Conservation (phyloP, 37 sponge, comb jelly and placozoan genomes). For the Amphimedon queenslandica region DNA sequence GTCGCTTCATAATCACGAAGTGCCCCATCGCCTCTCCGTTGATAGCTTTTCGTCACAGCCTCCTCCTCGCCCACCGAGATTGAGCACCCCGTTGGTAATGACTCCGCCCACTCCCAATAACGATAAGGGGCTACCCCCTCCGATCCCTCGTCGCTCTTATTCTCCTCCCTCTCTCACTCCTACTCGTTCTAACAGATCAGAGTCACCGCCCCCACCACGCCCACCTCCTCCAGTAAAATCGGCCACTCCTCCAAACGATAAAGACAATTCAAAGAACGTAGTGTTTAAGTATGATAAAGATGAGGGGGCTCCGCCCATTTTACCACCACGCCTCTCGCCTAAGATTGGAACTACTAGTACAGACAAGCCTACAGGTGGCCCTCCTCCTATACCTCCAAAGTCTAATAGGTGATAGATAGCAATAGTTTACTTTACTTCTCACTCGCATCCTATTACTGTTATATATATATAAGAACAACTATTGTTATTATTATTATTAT, state of each 20-base stretch:
- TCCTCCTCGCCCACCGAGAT: neutral
- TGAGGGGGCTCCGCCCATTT: slow-evolving; percentile 3
- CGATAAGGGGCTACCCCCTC: neutral
- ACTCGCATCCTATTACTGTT: too few relatives aligned
- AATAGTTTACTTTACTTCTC: too few relatives aligned
- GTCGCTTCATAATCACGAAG: neutral
- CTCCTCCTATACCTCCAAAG: neutral
- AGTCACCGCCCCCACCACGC: neutral
- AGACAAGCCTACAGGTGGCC: slow-evolving; percentile 4
- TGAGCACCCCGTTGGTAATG: neutral
- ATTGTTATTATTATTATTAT: too few relatives aligned
- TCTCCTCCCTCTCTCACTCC: slow-evolving; percentile 21
- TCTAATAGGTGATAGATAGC: neutral
- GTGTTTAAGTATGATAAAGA: slow-evolving; percentile 1
- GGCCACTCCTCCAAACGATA: neutral
- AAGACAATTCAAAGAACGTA: slow-evolving; percentile 2
- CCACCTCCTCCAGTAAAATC: slow-evolving; percentile 4
- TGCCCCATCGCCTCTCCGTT: neutral
- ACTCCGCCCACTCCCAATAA: slow-evolving; percentile 11
- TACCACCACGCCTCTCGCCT: neutral
- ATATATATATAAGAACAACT: too few relatives aligned
- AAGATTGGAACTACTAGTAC: neutral
- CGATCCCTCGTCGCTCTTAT: neutral
- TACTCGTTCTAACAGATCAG: neutral
- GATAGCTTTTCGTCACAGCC: slow-evolving; percentile 3